Percentiles rank a stretch among this genome's conserved stretches.
phyloP scores from a whole-genome alignment of 2,797 vertebrate genomes.

The Babyrousa celebensis region DNA sequence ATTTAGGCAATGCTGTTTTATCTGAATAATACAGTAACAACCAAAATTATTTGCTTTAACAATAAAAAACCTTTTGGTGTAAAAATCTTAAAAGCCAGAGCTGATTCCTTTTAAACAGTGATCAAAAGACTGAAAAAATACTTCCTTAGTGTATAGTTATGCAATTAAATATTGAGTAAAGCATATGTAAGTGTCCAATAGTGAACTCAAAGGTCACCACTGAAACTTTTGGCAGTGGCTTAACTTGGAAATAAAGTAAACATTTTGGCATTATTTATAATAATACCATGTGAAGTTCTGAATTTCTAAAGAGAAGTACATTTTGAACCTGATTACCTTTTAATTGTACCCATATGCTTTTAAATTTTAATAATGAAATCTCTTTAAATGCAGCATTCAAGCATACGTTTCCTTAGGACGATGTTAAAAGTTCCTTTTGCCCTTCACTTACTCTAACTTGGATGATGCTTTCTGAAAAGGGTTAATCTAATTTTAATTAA shows the following conservation, averaged over 20 bases:
- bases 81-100: not conserved
- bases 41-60: not conserved
- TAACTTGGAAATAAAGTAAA: slow-evolving; percentile 20
- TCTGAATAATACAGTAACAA: not conserved
- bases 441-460: slow-evolving; percentile 76
- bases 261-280: not conserved
- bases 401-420: slow-evolving; percentile 35
- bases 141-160: not conserved
- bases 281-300: not conserved
- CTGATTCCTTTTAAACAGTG: not conserved
- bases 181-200: not conserved
- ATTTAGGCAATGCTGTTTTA: not conserved
- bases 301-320: slow-evolving; percentile 12
- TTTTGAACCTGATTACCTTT: slow-evolving; percentile 45
- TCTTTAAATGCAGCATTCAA: slow-evolving; percentile 72
- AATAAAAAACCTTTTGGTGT: not conserved
- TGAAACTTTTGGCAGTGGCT: not conserved
- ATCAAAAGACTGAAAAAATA: not conserved
- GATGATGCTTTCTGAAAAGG: slow-evolving; percentile 79
- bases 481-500: slow-evolving; percentile 89
- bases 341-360: slow-evolving; percentile 48
- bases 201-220: not conserved
- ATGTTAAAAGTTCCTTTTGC: slow-evolving; percentile 68
- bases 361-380: slow-evolving; percentile 73
- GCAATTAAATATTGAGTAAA: slow-evolving; percentile 12